These are phyloP conservation scores for Pelmatolapia mariae DNA, from an alignment of 2,113 vertebrate genomes.

Conservation along the genomic window DNA sequence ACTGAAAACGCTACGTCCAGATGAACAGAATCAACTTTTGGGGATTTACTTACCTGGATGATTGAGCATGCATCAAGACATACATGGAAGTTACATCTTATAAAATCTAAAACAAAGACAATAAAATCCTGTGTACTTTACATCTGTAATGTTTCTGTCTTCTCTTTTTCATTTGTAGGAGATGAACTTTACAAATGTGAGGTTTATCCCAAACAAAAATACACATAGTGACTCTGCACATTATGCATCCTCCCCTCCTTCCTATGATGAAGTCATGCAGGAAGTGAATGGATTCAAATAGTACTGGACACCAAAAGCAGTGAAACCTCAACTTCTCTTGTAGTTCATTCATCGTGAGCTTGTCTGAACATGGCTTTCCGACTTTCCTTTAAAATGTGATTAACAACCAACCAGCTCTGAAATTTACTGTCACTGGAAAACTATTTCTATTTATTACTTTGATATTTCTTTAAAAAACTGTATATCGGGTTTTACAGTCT, in stretches of 20 bases:
- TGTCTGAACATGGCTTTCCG: background rate
- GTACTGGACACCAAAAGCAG: background rate
- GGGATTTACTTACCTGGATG: too few species aligned
- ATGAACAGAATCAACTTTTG: too few species aligned
- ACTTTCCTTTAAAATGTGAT: background rate
- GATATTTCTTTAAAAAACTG: background rate
- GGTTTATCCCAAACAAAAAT: background rate
- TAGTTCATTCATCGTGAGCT: background rate
- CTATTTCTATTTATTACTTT: background rate
- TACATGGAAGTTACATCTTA: background rate
- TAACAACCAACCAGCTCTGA: slow-evolving; percentile 14
- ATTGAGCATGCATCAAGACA: too few species aligned
- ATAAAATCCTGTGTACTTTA: background rate
- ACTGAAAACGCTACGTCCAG: too few species aligned
- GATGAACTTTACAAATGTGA: slow-evolving; percentile 25
- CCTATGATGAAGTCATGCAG: background rate
- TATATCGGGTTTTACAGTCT: background rate
- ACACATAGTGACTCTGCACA: background rate
- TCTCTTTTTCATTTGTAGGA: slow-evolving; percentile 19
- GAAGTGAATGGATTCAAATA: background rate
- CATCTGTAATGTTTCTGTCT: background rate
- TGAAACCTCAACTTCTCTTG: background rate
- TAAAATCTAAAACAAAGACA: background rate
- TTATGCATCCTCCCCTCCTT: background rate
- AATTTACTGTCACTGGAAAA: background rate